A percentile compares a stretch with the other conserved stretches of the same genome.
These are phyloP conservation scores for Scaptomyza parva DNA, from an alignment of 2,888 invertebrate genomes.

Conservation along the genomic window DNA sequence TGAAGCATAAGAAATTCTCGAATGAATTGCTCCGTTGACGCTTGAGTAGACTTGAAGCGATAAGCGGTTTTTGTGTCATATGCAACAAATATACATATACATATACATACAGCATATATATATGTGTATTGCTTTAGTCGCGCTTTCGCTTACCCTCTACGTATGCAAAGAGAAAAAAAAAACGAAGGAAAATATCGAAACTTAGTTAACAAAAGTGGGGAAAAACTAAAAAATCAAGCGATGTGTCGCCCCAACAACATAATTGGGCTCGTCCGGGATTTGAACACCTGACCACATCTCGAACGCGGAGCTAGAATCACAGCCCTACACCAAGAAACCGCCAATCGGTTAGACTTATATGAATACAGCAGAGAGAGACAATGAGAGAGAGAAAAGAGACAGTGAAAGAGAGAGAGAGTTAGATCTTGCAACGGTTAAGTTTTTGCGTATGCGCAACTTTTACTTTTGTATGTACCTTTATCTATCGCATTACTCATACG, in stretches of 20 bases:
- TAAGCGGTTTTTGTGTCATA: conserved; percentile 75
- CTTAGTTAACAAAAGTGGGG: too few species aligned
- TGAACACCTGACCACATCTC: conserved; percentile 82
- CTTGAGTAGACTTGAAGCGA: conserved; percentile 80
- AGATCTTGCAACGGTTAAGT: conserved; percentile 1
- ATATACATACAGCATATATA: not conserved
- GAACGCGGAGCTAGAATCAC: conserved; percentile 83
- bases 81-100: conserved; percentile 70
- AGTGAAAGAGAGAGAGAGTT: not conserved
- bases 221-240: not conserved
- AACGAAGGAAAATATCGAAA: not conserved
- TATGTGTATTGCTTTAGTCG: conserved; percentile 58
- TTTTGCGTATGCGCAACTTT: conserved; percentile 22
- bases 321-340: conserved; percentile 82
- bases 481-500: conserved; percentile 42
- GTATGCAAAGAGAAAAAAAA: not conserved
- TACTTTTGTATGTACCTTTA: not conserved
- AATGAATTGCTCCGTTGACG: conserved; percentile 79
- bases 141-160: conserved; percentile 34
- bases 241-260: not conserved
- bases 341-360: not conserved
- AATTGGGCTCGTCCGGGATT: conserved; percentile 80
- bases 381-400: not conserved
- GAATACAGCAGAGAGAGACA: not conserved
- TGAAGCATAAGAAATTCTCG: conserved; percentile 80